Evolutionary conservation across 92 coral and sea anemone species (phyloP).

Genomic region (Umimayanthus chanpuru): DNA sequence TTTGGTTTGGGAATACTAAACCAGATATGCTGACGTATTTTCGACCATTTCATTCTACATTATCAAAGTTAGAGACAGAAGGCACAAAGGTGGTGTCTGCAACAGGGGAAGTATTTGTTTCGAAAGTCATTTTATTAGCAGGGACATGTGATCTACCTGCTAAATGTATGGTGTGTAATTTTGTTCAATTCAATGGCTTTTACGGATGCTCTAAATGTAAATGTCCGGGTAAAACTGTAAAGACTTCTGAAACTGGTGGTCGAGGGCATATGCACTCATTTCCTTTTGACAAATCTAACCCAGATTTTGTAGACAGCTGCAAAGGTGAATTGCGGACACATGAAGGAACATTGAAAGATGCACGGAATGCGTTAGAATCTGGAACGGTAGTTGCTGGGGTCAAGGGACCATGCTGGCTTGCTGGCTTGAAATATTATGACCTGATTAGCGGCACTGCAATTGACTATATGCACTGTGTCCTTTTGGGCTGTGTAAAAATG

Average conservation of each 20-base stretch:
- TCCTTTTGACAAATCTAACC: slow-evolving; percentile 9
- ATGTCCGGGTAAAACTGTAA: slow-evolving; percentile 52
- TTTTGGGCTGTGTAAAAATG: slow-evolving; percentile 55
- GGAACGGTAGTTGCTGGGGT: slow-evolving; percentile 41
- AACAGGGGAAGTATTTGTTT: background rate
- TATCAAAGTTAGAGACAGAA: slow-evolving; percentile 20
- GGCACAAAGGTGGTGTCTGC: slow-evolving; percentile 29
- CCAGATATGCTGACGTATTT: slow-evolving; percentile 41
- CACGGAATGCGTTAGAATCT: slow-evolving; percentile 45
- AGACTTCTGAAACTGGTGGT: slow-evolving; percentile 26
- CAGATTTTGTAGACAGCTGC: background rate
- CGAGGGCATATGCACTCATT: slow-evolving; percentile 11
- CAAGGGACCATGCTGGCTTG: slow-evolving; percentile 69
- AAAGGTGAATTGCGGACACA: slow-evolving; percentile 27
- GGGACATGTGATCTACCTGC: slow-evolving; percentile 58
- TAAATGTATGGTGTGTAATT: slow-evolving; percentile 36
- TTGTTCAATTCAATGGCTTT: slow-evolving; percentile 51
- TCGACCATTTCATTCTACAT: slow-evolving; percentile 11
- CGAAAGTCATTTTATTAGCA: slow-evolving; percentile 33
- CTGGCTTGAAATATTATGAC: slow-evolving; percentile 49
- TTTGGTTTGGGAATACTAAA: slow-evolving; percentile 55
- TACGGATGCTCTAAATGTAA: slow-evolving; percentile 54
- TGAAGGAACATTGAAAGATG: slow-evolving; percentile 40
- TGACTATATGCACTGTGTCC: slow-evolving; percentile 68
- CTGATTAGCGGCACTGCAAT: slow-evolving; percentile 56